A percentile compares a stretch with the other conserved stretches of the same genome.
Conservation (phyloP, 2,797 vertebrate genomes). For the Rallus crepitans region DNA sequence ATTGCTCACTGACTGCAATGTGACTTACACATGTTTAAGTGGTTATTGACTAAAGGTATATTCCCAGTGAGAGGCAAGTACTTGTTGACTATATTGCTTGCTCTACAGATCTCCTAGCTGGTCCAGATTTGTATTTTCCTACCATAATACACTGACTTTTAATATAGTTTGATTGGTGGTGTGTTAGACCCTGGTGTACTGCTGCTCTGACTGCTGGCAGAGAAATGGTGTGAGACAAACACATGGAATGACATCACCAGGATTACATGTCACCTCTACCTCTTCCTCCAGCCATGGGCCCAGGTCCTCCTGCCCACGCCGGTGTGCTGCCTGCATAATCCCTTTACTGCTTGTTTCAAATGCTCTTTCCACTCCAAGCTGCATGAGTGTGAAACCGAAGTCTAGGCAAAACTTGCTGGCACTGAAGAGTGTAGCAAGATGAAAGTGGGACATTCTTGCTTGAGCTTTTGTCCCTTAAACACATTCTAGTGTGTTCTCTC, state of each 20-base stretch:
- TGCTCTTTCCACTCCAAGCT: background rate
- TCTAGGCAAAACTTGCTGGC: background rate
- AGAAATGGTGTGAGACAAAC: background rate
- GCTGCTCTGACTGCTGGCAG: background rate
- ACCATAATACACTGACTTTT: background rate
- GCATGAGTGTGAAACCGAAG: background rate
- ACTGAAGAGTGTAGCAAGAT: background rate
- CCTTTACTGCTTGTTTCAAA: background rate
- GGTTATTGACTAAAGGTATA: background rate
- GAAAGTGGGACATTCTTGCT: background rate
- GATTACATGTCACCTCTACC: background rate
- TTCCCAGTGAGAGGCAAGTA: background rate
- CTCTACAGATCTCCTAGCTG: background rate
- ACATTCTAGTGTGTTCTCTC: background rate
- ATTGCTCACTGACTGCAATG: background rate
- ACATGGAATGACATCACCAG: background rate
- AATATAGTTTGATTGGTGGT: background rate
- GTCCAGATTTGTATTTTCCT: background rate
- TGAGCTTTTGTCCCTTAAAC: background rate
- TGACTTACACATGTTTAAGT: background rate
- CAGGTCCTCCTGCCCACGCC: background rate
- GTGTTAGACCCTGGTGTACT: background rate
- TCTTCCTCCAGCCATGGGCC: background rate
- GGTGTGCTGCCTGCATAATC: background rate
- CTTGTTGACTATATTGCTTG: background rate